phyloP scores from a whole-genome alignment of 2,888 invertebrate genomes.

The Eupsilia transversa region DNA sequence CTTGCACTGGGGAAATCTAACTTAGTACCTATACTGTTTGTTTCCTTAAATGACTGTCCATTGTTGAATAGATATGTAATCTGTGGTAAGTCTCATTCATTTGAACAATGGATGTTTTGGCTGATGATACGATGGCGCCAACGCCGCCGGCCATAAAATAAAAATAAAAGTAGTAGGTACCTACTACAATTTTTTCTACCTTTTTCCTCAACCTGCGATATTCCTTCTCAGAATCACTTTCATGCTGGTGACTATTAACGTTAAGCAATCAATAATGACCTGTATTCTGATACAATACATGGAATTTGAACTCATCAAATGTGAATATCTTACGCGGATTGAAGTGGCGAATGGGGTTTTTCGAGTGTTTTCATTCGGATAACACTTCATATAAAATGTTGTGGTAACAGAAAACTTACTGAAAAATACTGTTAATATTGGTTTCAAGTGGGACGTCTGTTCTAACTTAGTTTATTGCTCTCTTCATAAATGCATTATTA shows the following conservation, averaged over 20 bases:
- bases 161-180: background rate
- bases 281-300: constrained; percentile 15
- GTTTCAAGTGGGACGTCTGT: background rate
- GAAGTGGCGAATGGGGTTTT: background rate
- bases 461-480: constrained; percentile 1
- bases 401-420: constrained; percentile 1
- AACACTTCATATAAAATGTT: background rate
- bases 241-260: constrained; percentile 21
- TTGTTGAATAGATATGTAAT: background rate
- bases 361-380: constrained; percentile 10
- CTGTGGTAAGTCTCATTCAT: background rate
- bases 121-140: background rate
- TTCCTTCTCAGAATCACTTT: constrained; percentile 44
- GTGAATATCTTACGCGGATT: constrained; percentile 24
- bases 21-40: background rate
- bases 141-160: background rate
- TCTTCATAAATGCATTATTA: background rate
- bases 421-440: background rate
- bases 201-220: constrained; percentile 42
- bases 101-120: background rate
- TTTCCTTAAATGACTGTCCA: background rate
- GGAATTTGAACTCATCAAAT: constrained; percentile 27
- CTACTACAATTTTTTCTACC: background rate
- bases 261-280: constrained; percentile 43
- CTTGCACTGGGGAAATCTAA: too few relatives aligned